phyloP scores from a whole-genome alignment of 1,140 invertebrate genomes.

The Matsumurasca onukii region DNA sequence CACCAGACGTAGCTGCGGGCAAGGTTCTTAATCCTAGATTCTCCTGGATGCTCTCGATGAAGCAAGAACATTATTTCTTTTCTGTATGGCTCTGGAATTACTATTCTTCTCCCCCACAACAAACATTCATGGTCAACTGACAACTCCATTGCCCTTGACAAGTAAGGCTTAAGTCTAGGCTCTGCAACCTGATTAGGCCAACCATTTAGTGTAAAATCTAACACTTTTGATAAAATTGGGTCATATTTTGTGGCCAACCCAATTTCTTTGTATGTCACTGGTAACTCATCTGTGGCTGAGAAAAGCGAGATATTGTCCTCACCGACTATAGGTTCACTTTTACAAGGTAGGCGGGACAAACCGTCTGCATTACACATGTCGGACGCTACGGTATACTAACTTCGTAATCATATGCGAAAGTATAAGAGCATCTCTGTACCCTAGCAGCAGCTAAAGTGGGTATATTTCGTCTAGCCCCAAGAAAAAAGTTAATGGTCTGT shows the following conservation, averaged over 20 bases:
- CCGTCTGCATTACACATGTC: conserved; percentile 15
- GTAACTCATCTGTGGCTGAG: not conserved
- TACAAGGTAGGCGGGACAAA: conserved; percentile 8
- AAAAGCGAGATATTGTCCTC: conserved; percentile 14
- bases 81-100: conserved; percentile 43
- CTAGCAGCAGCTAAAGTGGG: conserved; percentile 18
- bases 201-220: conserved; percentile 10
- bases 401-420: conserved; percentile 24
- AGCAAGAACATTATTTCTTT: conserved; percentile 42
- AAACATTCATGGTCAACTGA: conserved; percentile 32
- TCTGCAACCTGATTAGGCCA: conserved; percentile 12
- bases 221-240: conserved; percentile 11
- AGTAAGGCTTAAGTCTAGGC: conserved; percentile 15
- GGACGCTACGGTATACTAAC: not conserved
- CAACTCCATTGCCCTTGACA: conserved; percentile 5
- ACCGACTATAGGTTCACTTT: conserved; percentile 5
- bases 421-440: conserved; percentile 14
- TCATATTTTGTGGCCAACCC: conserved; percentile 4
- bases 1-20: conserved; percentile 48
- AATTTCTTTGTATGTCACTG: conserved; percentile 8
- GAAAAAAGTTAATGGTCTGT: conserved; percentile 18
- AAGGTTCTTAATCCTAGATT: conserved; percentile 46
- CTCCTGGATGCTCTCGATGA: conserved; percentile 46
- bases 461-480: conserved; percentile 15
- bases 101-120: conserved; percentile 34